Conservation (phyloP, 2,888 invertebrate genomes). For the Zele albiditarsus region DNA sequence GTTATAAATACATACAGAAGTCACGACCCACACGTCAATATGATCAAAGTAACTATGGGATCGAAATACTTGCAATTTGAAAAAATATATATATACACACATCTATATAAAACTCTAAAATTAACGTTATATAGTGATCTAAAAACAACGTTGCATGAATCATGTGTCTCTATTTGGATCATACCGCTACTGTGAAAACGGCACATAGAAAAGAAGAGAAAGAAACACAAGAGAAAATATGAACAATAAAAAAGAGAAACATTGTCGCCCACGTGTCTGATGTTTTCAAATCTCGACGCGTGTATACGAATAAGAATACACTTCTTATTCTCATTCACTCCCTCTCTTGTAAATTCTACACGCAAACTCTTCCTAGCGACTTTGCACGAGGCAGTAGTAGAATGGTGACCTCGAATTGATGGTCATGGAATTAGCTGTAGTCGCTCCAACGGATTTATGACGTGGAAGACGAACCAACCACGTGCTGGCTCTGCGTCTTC, state of each 20-base stretch:
- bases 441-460: conserved; percentile 21
- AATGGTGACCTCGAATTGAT: conserved; percentile 9
- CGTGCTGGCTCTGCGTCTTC: not conserved
- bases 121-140: not conserved
- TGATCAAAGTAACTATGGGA: not conserved
- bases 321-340: not conserved
- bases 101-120: not conserved
- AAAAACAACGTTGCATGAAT: not conserved
- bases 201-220: not conserved
- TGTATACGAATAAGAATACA: not conserved
- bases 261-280: conserved; percentile 34
- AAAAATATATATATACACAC: not conserved
- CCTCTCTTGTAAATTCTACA: not conserved
- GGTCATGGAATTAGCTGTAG: not conserved
- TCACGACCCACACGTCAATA: not conserved
- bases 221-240: not conserved
- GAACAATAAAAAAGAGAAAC: not conserved
- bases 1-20: not conserved
- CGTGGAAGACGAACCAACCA: conserved; percentile 1
- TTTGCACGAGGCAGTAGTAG: not conserved
- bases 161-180: not conserved
- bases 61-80: not conserved
- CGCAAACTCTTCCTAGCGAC: not conserved
- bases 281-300: not conserved
- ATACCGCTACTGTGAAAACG: not conserved